phyloP scores from a whole-genome alignment of 2,797 vertebrate genomes.

The Dendrocincla tyrannina region DNA sequence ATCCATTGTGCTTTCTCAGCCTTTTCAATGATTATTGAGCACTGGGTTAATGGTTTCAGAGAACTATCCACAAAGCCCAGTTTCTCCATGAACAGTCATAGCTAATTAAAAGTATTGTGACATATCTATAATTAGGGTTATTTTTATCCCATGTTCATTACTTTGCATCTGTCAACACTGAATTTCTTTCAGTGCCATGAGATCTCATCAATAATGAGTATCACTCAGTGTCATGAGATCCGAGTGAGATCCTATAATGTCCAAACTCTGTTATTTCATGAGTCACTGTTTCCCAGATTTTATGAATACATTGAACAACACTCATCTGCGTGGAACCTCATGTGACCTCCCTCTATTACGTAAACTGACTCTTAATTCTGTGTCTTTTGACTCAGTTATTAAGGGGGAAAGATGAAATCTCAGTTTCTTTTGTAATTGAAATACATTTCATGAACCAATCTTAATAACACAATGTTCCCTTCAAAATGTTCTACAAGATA shows the following conservation, averaged over 20 bases:
- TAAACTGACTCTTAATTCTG: not conserved
- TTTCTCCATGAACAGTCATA: slow-evolving; percentile 1
- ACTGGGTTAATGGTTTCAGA: slow-evolving; percentile 28
- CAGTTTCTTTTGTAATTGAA: not conserved
- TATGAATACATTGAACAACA: not conserved
- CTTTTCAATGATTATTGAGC: not conserved
- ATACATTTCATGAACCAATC: not conserved
- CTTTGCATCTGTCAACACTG: slow-evolving; percentile 21
- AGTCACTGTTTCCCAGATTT: slow-evolving; percentile 52
- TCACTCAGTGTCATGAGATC: slow-evolving; percentile 54
- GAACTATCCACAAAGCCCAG: not conserved
- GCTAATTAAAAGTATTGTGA: slow-evolving; percentile 3
- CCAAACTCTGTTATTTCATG: slow-evolving; percentile 35
- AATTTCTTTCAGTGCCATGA: slow-evolving; percentile 30
- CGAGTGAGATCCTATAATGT: not conserved
- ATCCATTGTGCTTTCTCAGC: not conserved
- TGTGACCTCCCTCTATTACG: not conserved
- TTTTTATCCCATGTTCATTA: slow-evolving; percentile 20
- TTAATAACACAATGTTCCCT: not conserved
- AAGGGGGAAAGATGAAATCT: not conserved
- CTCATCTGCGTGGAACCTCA: not conserved
- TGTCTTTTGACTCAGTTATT: not conserved
- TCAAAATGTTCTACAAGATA: not conserved
- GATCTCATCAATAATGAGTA: not conserved
- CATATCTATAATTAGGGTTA: not conserved